Evolutionary conservation across 2,888 invertebrate genomes (phyloP).

Genomic region (Desoria tigrina): DNA sequence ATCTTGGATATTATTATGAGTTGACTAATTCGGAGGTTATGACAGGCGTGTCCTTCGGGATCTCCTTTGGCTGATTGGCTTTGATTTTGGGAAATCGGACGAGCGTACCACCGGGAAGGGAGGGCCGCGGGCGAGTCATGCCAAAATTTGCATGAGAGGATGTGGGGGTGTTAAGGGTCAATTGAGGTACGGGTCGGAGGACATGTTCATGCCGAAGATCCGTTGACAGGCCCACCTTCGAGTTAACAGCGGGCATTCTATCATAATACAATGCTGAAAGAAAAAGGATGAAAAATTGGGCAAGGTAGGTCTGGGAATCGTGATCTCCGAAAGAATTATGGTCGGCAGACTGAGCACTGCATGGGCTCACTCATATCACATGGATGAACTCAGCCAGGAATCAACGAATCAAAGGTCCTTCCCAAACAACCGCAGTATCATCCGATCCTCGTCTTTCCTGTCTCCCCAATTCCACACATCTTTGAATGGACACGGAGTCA

Average conservation of each 20-base stretch:
- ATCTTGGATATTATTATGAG: background rate
- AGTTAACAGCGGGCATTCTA: slow-evolving; percentile 53
- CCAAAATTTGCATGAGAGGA: slow-evolving; percentile 43
- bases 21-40: slow-evolving; percentile 22
- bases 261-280: slow-evolving; percentile 41
- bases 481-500: slow-evolving; percentile 1
- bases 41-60: slow-evolving; percentile 24
- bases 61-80: slow-evolving; percentile 16
- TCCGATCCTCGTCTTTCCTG: background rate
- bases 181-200: slow-evolving; percentile 36
- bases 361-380: slow-evolving; percentile 19
- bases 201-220: slow-evolving; percentile 37
- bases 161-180: slow-evolving; percentile 49
- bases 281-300: slow-evolving; percentile 53
- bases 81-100: slow-evolving; percentile 23
- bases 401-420: slow-evolving; percentile 12
- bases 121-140: slow-evolving; percentile 41
- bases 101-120: slow-evolving; percentile 39
- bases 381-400: slow-evolving; percentile 12
- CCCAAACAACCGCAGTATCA: slow-evolving; percentile 1
- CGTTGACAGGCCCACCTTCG: slow-evolving; percentile 54
- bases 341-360: slow-evolving; percentile 22
- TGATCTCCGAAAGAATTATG: slow-evolving; percentile 46
- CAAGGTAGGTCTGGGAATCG: slow-evolving; percentile 42
- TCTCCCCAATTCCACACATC: background rate